Percentiles rank a stretch among this genome's conserved stretches.
phyloP scores from a whole-genome alignment of 2,797 vertebrate species.

The Sebastes hopkinsi region DNA sequence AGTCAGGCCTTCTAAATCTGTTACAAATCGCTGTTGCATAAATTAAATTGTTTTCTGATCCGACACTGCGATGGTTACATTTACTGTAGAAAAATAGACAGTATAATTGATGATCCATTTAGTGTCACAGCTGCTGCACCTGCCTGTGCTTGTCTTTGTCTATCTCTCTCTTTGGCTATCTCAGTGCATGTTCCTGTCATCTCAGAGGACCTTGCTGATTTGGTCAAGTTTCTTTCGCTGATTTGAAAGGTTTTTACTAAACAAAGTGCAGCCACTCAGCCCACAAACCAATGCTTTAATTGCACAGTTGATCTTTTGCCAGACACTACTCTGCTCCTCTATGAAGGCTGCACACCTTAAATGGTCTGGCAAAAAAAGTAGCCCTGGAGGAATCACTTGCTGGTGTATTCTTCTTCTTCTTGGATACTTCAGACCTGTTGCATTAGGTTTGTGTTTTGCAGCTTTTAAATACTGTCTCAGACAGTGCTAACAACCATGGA shows the following conservation, averaged over 20 bases:
- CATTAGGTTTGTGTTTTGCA: too few species aligned
- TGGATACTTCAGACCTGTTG: too few species aligned
- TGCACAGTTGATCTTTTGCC: constrained; percentile 43
- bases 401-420: too few species aligned
- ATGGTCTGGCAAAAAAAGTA: neutral
- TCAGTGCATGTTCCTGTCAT: neutral
- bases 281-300: constrained; percentile 28
- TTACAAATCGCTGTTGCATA: neutral
- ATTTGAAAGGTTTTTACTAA: constrained; percentile 26
- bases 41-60: neutral
- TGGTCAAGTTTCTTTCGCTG: neutral
- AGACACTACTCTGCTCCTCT: neutral
- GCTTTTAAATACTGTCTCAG: too few species aligned
- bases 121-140: neutral
- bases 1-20: neutral
- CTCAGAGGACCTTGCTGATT: neutral
- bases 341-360: constrained; percentile 13
- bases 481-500: too few species aligned
- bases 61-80: neutral
- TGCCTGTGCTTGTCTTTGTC: neutral
- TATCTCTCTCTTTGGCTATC: neutral
- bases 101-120: neutral
- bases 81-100: neutral
- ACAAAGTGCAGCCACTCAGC: constrained; percentile 14
- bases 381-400: neutral